Evolutionary conservation across 1,140 invertebrate species (phyloP), one percentile per base, ranked within the genome.

Genomic region (Musca vetustissima): DNA sequence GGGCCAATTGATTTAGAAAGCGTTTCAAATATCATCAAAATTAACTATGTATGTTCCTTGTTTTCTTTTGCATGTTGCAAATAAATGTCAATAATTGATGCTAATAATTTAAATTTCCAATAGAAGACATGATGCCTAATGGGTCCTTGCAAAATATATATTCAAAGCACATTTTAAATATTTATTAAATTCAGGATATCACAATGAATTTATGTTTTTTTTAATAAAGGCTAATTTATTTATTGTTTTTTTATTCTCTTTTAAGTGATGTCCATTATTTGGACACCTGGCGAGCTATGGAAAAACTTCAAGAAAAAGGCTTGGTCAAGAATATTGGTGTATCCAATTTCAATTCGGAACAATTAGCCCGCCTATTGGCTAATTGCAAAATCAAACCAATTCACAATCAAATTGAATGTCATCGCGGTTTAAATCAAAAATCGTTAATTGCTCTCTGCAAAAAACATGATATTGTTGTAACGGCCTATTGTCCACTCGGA

Each of bases 231-330:
- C 86, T 88, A 15, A 74, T 94, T 28, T 87, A 89, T 24, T 15
- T n/a, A 6, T n/a, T n/a, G 15, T 15, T 52, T 22, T 52, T 52
- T 6, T 19, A 21, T 21, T 21, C 24, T 77, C 78, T 61, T 86
- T 84, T 1, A 15, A 80, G 78, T 22, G 82, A 90, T 69, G 85
- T 89, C 48, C 91, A 94, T 78, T 93, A 90, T 74, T 73, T 91
- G 2, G 91, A 94, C 53, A 93, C 93, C 1, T 96, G 93, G 92
- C 87, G 88, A 79, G 92, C 85, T 24, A 87, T 95, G 87, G 93
- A 94, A 79, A 84, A 89, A 68, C 87, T 88, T 49, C 88, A 91
- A 1, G 83, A 89, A 69, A 78, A 87, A 69, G 92, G 92, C 19
- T 81, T 93, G 48, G 84, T 87, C 0, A 90, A 87, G 71, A 89